Percentiles rank a stretch among this genome's conserved stretches.
Evolutionary conservation across 2,888 invertebrate genomes (phyloP).

Genomic region (Tachina grossa): DNA sequence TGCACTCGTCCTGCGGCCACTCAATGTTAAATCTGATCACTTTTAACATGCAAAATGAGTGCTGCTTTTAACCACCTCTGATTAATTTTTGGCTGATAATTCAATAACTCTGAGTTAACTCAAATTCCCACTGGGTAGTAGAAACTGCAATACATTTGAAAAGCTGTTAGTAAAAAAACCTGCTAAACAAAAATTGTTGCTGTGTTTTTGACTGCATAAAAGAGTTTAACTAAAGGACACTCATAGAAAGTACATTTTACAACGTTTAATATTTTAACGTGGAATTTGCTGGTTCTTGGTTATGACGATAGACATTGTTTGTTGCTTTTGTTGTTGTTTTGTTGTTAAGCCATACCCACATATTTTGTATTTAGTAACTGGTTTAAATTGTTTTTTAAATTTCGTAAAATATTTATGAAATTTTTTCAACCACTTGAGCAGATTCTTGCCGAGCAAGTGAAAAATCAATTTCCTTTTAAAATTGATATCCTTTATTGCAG

Average conservation of each 20-base stretch:
- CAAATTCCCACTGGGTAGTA: no score
- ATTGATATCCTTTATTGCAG: constrained; percentile 64
- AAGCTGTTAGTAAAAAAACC: constrained; percentile 4
- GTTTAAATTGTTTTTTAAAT: constrained; percentile 8
- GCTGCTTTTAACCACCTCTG: no score
- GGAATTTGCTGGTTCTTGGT: background rate
- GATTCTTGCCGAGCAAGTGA: constrained; percentile 45
- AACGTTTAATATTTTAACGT: constrained; percentile 31
- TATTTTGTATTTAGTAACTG: constrained; percentile 37
- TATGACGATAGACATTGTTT: constrained; percentile 51
- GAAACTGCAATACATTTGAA: constrained; percentile 5
- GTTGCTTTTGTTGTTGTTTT: constrained; percentile 15
- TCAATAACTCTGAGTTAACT: no score
- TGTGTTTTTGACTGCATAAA: constrained; percentile 76
- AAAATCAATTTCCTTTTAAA: constrained; percentile 71
- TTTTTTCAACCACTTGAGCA: background rate
- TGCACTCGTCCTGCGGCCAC: no score
- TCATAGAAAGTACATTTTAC: constrained; percentile 29
- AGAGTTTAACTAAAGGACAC: constrained; percentile 41
- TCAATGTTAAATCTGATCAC: no score
- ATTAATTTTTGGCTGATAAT: no score
- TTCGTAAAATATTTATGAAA: constrained; percentile 14
- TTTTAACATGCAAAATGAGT: no score
- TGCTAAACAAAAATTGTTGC: constrained; percentile 45
- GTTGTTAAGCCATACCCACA: background rate